Evolutionary conservation across 2,113 vertebrate genomes (phyloP), one percentile per base, ranked within the genome.

Genomic region (Rousettus leschenaultii): DNA sequence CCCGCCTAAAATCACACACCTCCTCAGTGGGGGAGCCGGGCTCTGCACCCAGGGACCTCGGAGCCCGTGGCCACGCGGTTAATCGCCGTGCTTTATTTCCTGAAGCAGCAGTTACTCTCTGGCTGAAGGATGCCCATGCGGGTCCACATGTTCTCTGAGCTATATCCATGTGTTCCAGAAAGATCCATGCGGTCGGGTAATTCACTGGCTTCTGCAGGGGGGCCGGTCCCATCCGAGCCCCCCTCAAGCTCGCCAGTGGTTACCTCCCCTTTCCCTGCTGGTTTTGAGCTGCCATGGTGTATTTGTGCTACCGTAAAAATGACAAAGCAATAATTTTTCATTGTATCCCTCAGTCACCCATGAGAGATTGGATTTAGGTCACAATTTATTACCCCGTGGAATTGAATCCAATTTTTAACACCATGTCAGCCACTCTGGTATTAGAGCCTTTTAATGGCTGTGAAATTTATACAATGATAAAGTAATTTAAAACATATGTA

Each of bases 361-460:
- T 98, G 98, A 98, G 97, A 98, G 98, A 98, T 98, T 98, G 94
- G 97, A 97, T 98, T 98, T 98, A 97, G 97, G 97, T 98, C 97
- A 98, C 95, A 98, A 99, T 98, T 98, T 98, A 98, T 99, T 98
- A 97, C 97, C 84, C 95, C 16, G 1, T 12, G 74, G 97, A 98
- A 98, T 93, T 95, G 98, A 98, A 98, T 98, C 96, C 97, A 98
- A 97, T 98, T 98, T 98, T 98, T 98, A 98, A 98, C 97, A 97
- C 98, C 97, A 97, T 98, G 98, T 97, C 98, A 98, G 83, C 96
- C 98, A 68, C 97, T 96, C 97, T 87, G 96, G 95, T 98, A 98
- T 95, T 98, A 98, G 96, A 97, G 95, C 90, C 96, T 97, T 97
- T 97, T 98, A 98, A 98, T 98, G 98, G 91, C 96, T 97, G 26